Conservation (phyloP, 2,888 invertebrate species). For the Ypsolopha scabrella region DNA sequence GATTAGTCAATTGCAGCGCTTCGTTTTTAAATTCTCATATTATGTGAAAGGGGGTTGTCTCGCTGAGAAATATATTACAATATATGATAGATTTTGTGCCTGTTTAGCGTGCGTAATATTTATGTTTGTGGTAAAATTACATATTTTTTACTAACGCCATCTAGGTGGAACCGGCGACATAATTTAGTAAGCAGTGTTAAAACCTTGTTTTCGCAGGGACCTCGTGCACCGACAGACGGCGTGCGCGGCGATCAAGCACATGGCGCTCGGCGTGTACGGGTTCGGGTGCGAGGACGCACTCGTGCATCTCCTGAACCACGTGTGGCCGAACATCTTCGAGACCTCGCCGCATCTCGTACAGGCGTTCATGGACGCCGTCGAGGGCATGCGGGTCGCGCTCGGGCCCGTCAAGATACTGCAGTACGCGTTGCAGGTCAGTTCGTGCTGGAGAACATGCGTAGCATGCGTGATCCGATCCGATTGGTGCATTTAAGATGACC, state of each 20-base stretch:
- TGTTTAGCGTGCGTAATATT: too few species aligned
- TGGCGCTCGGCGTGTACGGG: conserved; percentile 98
- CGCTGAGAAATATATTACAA: too few species aligned
- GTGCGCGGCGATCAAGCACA: conserved; percentile 98
- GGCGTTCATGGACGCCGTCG: conserved; percentile 99
- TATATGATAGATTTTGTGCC: too few species aligned
- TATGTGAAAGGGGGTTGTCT: too few species aligned
- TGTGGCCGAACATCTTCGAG: conserved; percentile 99
- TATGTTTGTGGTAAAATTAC: too few species aligned
- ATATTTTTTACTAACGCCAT: too few species aligned
- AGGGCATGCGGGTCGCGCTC: conserved; percentile 95
- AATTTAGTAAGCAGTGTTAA: not conserved
- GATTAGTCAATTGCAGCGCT: too few species aligned
- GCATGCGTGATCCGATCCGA: too few species aligned
- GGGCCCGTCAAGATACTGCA: conserved; percentile 97
- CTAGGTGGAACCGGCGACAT: too few species aligned
- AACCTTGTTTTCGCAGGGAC: conserved; percentile 73
- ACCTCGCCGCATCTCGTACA: conserved; percentile 99
- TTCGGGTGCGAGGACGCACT: conserved; percentile 99
- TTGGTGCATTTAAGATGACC: too few species aligned
- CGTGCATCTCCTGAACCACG: conserved; percentile 96
- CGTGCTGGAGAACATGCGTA: too few species aligned
- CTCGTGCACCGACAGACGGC: conserved; percentile 99
- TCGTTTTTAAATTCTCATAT: too few species aligned
- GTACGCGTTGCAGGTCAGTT: conserved; percentile 89